phyloP scores from a whole-genome alignment of 2,113 vertebrate genomes.

The Alaudala cheleensis region DNA sequence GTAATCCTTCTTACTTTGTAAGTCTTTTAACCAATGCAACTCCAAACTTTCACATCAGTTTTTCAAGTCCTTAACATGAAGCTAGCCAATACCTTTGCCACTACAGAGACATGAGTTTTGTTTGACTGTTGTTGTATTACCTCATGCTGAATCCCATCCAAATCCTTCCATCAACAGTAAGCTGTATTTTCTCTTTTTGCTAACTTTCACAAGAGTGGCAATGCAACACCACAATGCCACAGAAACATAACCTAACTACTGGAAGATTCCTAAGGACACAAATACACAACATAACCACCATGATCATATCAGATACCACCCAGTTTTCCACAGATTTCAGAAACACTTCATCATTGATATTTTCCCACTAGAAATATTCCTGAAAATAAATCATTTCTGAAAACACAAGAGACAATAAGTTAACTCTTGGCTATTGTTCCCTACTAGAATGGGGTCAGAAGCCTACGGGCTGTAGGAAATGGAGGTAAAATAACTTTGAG shows the following conservation, averaged over 20 bases:
- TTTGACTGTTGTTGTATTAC: background rate
- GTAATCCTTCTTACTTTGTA: background rate
- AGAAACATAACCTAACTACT: background rate
- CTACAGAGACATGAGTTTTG: background rate
- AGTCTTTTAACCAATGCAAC: background rate
- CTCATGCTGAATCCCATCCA: background rate
- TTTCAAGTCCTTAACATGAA: background rate
- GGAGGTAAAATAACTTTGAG: background rate
- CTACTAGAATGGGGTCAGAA: background rate
- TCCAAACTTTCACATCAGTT: background rate
- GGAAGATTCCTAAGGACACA: background rate
- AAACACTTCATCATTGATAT: background rate
- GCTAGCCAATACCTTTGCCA: background rate
- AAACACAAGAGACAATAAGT: background rate
- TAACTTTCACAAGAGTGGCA: background rate
- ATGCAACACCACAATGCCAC: background rate
- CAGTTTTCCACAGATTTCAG: background rate
- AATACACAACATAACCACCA: background rate
- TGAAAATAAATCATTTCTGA: background rate
- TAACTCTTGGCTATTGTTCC: background rate
- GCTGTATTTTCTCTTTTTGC: background rate
- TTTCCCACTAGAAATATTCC: background rate
- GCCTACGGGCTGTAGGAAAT: background rate
- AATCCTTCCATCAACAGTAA: background rate
- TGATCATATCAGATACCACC: background rate